Evolutionary conservation across 2,113 vertebrate genomes (phyloP), one percentile per base, ranked within the genome.

Genomic region (Rhizomys pruinosus): DNA sequence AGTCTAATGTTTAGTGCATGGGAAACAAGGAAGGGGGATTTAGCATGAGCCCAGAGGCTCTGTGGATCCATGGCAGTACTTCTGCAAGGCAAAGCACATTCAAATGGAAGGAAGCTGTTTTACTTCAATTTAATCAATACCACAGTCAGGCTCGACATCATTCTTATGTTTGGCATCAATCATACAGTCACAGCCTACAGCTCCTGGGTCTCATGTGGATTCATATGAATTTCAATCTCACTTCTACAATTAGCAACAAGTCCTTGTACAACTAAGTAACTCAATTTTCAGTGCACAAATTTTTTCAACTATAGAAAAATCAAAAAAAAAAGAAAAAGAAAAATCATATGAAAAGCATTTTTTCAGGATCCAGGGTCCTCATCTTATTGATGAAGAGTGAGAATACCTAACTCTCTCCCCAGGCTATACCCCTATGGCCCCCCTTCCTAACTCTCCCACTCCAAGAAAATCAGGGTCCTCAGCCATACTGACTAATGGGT

Each of bases 1-100:
- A 73, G 80, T 47, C 82, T 93, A 66, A 52, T 39, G 42, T 52
- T 37, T 22, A 44, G 3, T 64, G 69, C 89, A 95, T 92, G 27
- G 8, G 81, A 95, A 95, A 84, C 39, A 92, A 72, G 77, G 44
- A 23, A 69, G 73, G 42, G 84, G 23, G 44, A 81, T 37, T 66
- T 64, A 87, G 59, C 25, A 11, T 78, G 85, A 71, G 27, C 78
- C 63, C 64, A 74, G 20, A 32, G 47, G 44, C 59, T 79, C 88
- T 42, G 8, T 12, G 10, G 73, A 74, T 57, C 81, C 63, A 2
- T 2, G 7, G 47, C 42, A 82, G 44, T 34, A 92, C 32, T 77
- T 63, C n/a, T 2, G 17, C 68, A 89, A 93, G 68, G 63, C 57
- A 91, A 90, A 59, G 64, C 42, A 47, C 20, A 94, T 32, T 77